Base-by-base conservation (phyloP, 2,888 invertebrate species). In the Acholoe squamosa region DNA sequence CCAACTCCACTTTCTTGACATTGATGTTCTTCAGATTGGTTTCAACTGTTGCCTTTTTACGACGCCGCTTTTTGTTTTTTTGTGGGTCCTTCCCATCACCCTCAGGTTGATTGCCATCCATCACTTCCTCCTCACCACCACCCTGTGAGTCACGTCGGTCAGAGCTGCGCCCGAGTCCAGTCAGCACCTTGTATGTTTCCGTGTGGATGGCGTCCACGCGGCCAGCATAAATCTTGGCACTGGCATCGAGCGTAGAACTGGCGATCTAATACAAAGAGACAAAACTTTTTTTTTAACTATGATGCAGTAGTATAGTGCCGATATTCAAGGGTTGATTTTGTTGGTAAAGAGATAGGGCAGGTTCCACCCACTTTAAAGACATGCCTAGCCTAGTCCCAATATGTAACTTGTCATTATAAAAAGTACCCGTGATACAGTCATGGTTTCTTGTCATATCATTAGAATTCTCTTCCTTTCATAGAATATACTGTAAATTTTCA, bases 131-230 rank as follows among this genome's bases (percentile, higher is more conserved):
- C 31, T 12, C 52, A 22, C 31, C 77, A 22, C 80, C 90, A 25
- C 28, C 56, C 12, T 88, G 54, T 3, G n/a, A 12, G 16, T 89
- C 89, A 25, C 43, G 54, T 0, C 89, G 34, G 43, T 89, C 67
- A 89, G n/a, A 31, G 33, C 90, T 92, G 51, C 94, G 93, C 84
- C 97, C 97, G 89, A 97, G 96, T 0, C 97, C 97, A 91, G 94
- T 94, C 28, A 96, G 93, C 96, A 98, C 97, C 94, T 98, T 97
- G 92, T 98, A 96, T 0, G 98, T 97, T 94, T 98, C 98, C 77
- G 97, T 96, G 95, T 98, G 97, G 16, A 98, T 97, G 61, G 97
- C 97, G 95, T 99, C 98, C 0, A 99, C 98, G 91, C 98, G 97
- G 91, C 97, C 97, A 0, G 98, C 97, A 95, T 98, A 98, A 89